Percentiles rank a stretch among this genome's conserved stretches.
phyloP scores from a whole-genome alignment of 1,140 invertebrate genomes.

The Phthorimaea operculella region DNA sequence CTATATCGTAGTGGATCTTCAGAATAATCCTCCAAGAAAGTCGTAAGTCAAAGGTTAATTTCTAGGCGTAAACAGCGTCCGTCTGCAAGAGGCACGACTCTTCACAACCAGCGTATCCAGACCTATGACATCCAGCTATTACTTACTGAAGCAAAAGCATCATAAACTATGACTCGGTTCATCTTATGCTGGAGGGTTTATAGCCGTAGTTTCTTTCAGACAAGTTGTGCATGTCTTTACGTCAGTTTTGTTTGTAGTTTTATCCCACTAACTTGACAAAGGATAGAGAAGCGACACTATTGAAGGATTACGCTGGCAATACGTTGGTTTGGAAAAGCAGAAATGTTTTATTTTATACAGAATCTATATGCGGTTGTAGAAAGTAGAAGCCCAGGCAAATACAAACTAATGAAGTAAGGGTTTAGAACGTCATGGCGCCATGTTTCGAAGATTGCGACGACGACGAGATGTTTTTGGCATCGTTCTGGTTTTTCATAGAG shows the following conservation, averaged over 20 bases:
- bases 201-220: not conserved
- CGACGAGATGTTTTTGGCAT: no score
- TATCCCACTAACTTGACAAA: no score
- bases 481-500: no score
- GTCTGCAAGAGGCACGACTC: not conserved
- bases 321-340: no score
- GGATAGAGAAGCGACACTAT: no score
- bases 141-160: not conserved
- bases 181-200: not conserved
- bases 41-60: not conserved
- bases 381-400: no score
- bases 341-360: no score
- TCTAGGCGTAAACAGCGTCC: slow-evolving; percentile 1
- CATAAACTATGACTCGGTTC: not conserved
- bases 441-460: no score
- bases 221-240: not conserved
- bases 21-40: slow-evolving; percentile 2
- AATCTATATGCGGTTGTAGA: no score
- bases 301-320: no score
- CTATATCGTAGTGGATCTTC: not conserved
- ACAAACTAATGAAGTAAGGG: no score
- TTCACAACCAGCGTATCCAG: not conserved
- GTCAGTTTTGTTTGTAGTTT: not conserved
- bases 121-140: not conserved
- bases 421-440: no score